These are phyloP conservation scores for Phoxinus phoxinus DNA, from an alignment of 2,113 vertebrate genomes.

Conservation along the genomic window DNA sequence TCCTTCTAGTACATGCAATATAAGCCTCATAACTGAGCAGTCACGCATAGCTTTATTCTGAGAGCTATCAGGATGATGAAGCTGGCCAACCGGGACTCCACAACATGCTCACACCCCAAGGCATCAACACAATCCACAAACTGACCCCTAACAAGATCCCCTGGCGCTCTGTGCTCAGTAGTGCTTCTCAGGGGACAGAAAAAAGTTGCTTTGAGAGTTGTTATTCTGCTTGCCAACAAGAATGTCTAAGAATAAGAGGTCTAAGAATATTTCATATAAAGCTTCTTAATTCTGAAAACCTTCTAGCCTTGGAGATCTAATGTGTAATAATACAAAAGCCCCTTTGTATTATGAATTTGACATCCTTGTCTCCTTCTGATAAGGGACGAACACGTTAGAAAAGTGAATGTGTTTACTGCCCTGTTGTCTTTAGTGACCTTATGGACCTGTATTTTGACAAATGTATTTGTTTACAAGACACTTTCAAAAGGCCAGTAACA, in stretches of 20 bases:
- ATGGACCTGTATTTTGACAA: slow-evolving; percentile 7
- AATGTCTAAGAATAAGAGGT: slow-evolving; percentile 14
- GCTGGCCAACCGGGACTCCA: background rate
- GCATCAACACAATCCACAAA: slow-evolving; percentile 32
- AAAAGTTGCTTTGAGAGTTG: slow-evolving; percentile 32
- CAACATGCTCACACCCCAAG: slow-evolving; percentile 18
- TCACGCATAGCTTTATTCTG: background rate
- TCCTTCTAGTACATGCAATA: background rate
- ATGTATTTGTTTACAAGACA: background rate
- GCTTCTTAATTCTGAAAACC: background rate
- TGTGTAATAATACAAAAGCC: background rate
- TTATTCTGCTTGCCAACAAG: slow-evolving; percentile 1
- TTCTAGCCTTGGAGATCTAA: background rate
- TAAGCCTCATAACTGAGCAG: background rate
- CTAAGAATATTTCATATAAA: background rate
- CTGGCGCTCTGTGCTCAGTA: slow-evolving; percentile 1
- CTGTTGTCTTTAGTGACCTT: slow-evolving; percentile 3
- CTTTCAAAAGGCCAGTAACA: background rate
- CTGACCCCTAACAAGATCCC: slow-evolving; percentile 56
- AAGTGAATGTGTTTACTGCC: background rate
- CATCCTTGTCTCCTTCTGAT: background rate
- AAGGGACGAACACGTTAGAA: slow-evolving; percentile 3
- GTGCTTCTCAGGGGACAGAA: slow-evolving; percentile 8
- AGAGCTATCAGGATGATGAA: slow-evolving; percentile 19
- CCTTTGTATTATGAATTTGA: background rate